Percentiles rank a stretch among this genome's conserved stretches.
These are phyloP conservation scores for Gobiocypris rarus DNA, from an alignment of 2,113 vertebrate genomes.

Conservation along the genomic window DNA sequence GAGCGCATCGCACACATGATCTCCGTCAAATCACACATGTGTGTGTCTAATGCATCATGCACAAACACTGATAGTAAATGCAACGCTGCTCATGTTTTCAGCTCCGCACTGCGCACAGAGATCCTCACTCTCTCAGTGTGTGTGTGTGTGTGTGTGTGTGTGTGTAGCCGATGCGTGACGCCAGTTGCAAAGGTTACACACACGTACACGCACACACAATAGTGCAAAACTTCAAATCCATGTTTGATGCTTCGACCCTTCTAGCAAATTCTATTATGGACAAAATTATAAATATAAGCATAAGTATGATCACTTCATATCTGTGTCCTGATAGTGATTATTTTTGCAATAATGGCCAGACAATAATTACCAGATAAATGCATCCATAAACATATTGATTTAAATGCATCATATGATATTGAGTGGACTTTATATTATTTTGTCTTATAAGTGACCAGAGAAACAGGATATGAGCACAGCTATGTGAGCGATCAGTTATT, in stretches of 20 bases:
- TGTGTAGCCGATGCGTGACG: constrained; percentile 82
- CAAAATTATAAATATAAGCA: no score
- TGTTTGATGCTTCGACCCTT: constrained; percentile 29
- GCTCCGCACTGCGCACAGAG: constrained; percentile 81
- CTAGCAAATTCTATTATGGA: not conserved
- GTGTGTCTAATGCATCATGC: constrained; percentile 63
- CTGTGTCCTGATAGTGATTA: not conserved
- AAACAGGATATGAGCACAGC: no score
- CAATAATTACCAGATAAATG: not conserved
- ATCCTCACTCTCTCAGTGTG: constrained; percentile 51
- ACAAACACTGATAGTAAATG: constrained; percentile 60
- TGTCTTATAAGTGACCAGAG: no score
- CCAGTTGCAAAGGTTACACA: constrained; percentile 76
- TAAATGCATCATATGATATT: not conserved
- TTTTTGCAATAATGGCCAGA: not conserved
- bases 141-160: constrained; percentile 60
- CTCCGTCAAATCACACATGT: constrained; percentile 45
- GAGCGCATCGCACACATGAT: constrained; percentile 64
- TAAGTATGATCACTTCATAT: no score
- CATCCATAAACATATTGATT: not conserved
- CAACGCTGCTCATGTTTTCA: constrained; percentile 52
- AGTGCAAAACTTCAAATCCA: constrained; percentile 38
- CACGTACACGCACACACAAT: constrained; percentile 32
- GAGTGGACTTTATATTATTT: not conserved
- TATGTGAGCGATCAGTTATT: not conserved